A percentile compares a stretch with the other conserved stretches of the same genome.
These are phyloP conservation scores for Eudemis profundana DNA, from an alignment of 2,888 invertebrate genomes.

Conservation along the genomic window DNA sequence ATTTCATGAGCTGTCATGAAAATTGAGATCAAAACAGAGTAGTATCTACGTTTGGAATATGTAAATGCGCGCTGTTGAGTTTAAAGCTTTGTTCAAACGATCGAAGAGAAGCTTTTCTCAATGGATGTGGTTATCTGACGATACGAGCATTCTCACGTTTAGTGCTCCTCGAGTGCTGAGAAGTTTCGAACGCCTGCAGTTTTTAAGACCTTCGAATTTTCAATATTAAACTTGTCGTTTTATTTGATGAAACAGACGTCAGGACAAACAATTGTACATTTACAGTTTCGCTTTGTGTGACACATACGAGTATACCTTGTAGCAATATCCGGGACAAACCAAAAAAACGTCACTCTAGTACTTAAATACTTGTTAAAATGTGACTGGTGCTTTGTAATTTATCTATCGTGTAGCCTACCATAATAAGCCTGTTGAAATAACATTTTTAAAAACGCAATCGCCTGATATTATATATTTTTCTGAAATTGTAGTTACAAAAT, in stretches of 20 bases:
- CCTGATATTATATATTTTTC: too few relatives aligned
- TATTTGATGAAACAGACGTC: too few relatives aligned
- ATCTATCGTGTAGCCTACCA: too few relatives aligned
- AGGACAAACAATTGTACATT: neutral
- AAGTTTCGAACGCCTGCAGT: neutral
- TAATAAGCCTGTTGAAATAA: too few relatives aligned
- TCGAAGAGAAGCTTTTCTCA: conserved; percentile 65
- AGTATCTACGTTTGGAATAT: conserved; percentile 26
- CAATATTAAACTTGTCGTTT: neutral
- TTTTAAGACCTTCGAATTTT: neutral
- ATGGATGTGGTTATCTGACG: conserved; percentile 59
- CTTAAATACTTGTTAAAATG: too few relatives aligned
- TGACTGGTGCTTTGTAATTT: too few relatives aligned
- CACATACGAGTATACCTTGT: too few relatives aligned
- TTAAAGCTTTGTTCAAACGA: conserved; percentile 62
- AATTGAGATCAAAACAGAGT: conserved; percentile 18
- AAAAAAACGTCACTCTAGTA: too few relatives aligned
- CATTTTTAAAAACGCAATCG: too few relatives aligned
- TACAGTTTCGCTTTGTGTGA: too few relatives aligned
- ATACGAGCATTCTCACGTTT: conserved; percentile 52
- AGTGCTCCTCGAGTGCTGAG: neutral
- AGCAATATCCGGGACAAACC: too few relatives aligned
- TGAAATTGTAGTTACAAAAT: too few relatives aligned
- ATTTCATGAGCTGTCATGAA: conserved; percentile 11
- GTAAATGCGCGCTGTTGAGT: conserved; percentile 47